phyloP scores from a whole-genome alignment of 2,888 invertebrate genomes.

The Spatulosminthurus flaviceps region DNA sequence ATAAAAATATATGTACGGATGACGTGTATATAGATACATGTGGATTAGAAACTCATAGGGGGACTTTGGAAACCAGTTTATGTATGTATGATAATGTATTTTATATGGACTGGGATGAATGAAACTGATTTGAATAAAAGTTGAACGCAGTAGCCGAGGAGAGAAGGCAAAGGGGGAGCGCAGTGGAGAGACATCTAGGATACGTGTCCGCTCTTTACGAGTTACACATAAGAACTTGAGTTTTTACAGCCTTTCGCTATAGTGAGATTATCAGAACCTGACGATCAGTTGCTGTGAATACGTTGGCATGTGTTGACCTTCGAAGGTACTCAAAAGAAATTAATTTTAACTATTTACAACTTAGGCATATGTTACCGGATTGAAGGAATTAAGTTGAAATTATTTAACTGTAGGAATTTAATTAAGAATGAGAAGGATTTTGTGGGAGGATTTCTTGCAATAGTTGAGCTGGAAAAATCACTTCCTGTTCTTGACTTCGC shows the following conservation, averaged over 20 bases:
- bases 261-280: constrained; percentile 20
- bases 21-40: too few relatives aligned
- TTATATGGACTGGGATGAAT: constrained; percentile 10
- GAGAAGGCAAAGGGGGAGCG: background rate
- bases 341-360: constrained; percentile 3
- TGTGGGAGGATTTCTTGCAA: too few relatives aligned
- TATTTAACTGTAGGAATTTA: background rate
- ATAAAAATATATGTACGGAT: too few relatives aligned
- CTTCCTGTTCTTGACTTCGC: too few relatives aligned
- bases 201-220: background rate
- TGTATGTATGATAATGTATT: too few relatives aligned
- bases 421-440: background rate
- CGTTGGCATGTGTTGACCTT: constrained; percentile 63
- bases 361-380: constrained; percentile 20
- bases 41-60: too few relatives aligned
- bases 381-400: background rate
- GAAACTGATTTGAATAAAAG: constrained; percentile 21
- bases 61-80: too few relatives aligned
- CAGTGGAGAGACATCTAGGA: constrained; percentile 7
- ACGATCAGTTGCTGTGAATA: constrained; percentile 60
- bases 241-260: constrained; percentile 13
- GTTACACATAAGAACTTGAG: background rate
- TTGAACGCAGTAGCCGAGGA: constrained; percentile 17
- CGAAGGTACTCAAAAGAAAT: constrained; percentile 55
- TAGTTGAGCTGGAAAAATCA: background rate